Evolutionary conservation across 2,888 invertebrate species (phyloP), one percentile per base, ranked within the genome.

Genomic region (Drosophila monieri): DNA sequence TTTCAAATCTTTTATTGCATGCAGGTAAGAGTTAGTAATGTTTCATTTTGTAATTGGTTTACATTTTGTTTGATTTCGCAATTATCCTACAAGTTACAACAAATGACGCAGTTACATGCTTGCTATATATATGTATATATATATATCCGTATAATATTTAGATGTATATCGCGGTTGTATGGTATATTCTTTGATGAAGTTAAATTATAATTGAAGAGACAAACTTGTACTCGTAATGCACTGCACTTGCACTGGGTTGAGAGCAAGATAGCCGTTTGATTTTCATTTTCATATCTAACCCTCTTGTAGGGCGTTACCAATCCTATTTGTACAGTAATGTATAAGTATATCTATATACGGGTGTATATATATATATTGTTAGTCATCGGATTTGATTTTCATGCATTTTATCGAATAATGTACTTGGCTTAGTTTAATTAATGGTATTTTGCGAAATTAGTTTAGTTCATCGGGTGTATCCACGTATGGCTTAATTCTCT

Each of bases 21-120:
- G 89, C 89, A 89, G 88, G 85, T 88, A 86, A 81, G 74, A 76
- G 85, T 88, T 83, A 85, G 77, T 81, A 76, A 75, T 68, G 66
- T 74, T 73, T 73, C 65, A 10, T 49, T 54, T 60, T 62, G 48
- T 62, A 54, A 65, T 58, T 74, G 65, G 73, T 65, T 77, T 59
- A 79, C 78, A 77, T 51, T 65, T 65, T 43, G 41, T 62, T 60
- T 69, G 69, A 55, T 60, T 62, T 55, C 41, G 57, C 48, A 65
- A 62, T 78, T 75, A 80, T 61, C 72, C 78, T 86, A 86, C 65
- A 72, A 76, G 69, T 77, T 85, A 87, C 85, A 85, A 83, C 87
- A 85, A 72, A 75, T 85, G 74, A 73, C 60, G 64, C 72, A 73
- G 77, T 64, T 85, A 71, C 70, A 75, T 73, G 64, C 75, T 64